Percentiles rank a stretch among this genome's conserved stretches.
Conservation (phyloP, 1,140 invertebrate species). For the Heliconius himera region DNA sequence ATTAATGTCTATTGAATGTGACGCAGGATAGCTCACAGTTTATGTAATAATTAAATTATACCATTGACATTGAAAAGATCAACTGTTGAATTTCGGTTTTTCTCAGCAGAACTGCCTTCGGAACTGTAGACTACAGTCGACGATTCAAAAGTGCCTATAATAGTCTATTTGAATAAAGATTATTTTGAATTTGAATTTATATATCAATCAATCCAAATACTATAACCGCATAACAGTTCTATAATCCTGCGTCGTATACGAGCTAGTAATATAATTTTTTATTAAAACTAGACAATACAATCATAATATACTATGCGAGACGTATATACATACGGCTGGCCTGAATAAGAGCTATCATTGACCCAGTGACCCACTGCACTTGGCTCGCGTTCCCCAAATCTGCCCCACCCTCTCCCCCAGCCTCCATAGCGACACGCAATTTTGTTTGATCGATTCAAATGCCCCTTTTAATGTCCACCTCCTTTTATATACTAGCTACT, state of each 20-base stretch:
- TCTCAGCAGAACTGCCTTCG: too few species aligned
- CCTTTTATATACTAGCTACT: not conserved
- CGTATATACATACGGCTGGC: constrained; percentile 23
- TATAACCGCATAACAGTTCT: not conserved
- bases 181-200: too few species aligned
- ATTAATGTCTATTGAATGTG: too few species aligned
- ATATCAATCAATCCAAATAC: not conserved
- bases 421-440: constrained; percentile 30
- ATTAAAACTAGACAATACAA: not conserved
- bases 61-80: too few species aligned
- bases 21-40: too few species aligned
- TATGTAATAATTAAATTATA: too few species aligned
- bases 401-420: constrained; percentile 28
- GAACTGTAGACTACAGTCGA: too few species aligned
- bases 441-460: constrained; percentile 41
- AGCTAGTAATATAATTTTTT: not conserved
- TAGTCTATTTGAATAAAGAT: too few species aligned
- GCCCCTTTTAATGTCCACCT: constrained; percentile 11
- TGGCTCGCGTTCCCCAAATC: constrained; percentile 49
- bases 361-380: constrained; percentile 71
- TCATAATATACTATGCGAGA: not conserved
- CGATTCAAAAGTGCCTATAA: too few species aligned
- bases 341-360: constrained; percentile 48
- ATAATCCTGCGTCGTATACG: not conserved
- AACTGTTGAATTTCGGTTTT: too few species aligned